Percentiles rank a stretch among this genome's conserved stretches.
Conservation (phyloP, 2,797 vertebrate species). For the Philypnodon macrostomus region DNA sequence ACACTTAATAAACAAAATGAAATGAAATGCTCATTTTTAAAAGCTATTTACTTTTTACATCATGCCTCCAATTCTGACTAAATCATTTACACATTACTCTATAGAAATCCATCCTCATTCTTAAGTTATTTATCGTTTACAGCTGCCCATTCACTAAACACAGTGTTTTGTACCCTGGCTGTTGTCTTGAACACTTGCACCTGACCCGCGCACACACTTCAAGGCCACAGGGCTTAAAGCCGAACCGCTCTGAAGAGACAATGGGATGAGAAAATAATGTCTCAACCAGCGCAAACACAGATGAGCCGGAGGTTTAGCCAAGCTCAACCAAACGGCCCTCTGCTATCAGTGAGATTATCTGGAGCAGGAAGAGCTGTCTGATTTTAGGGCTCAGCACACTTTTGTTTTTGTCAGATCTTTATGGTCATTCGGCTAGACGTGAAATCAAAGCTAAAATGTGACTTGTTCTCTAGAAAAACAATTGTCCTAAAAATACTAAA, state of each 20-base stretch:
- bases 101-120: too few species aligned
- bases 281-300: slow-evolving; percentile 69
- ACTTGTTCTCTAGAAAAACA: too few species aligned
- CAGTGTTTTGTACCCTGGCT: background rate
- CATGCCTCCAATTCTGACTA: too few species aligned
- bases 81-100: too few species aligned
- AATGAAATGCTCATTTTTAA: too few species aligned
- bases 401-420: slow-evolving; percentile 65
- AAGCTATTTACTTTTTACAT: too few species aligned
- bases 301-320: slow-evolving; percentile 37
- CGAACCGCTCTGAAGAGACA: slow-evolving; percentile 56
- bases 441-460: slow-evolving; percentile 51
- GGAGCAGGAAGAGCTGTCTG: slow-evolving; percentile 48
- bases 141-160: too few species aligned
- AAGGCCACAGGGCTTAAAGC: slow-evolving; percentile 51
- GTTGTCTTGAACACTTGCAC: slow-evolving; percentile 44
- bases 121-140: background rate
- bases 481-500: too few species aligned
- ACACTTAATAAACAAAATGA: too few species aligned
- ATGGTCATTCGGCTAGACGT: slow-evolving; percentile 48
- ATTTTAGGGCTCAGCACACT: slow-evolving; percentile 46
- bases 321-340: slow-evolving; percentile 45
- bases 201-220: slow-evolving; percentile 41
- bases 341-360: slow-evolving; percentile 63
- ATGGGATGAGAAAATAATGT: slow-evolving; percentile 57